These are phyloP conservation scores for Netelia fuscicornis DNA, from an alignment of 2,888 invertebrate species.

Conservation along the genomic window DNA sequence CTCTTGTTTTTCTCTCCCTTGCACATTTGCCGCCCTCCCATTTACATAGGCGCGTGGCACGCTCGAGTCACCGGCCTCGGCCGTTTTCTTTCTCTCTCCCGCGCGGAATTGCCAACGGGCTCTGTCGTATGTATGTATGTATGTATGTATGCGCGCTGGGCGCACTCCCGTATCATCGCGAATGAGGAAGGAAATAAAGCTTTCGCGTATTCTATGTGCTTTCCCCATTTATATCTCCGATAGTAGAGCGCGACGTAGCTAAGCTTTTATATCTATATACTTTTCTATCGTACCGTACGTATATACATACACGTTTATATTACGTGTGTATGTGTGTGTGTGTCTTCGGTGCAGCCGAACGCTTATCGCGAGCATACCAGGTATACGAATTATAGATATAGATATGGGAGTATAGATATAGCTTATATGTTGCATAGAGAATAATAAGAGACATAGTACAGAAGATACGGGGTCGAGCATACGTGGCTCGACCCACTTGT, in stretches of 20 bases:
- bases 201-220: not conserved
- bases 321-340: not conserved
- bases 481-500: constrained; percentile 81
- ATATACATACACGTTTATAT: not conserved
- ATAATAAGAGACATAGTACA: constrained; percentile 21
- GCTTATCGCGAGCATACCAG: constrained; percentile 9
- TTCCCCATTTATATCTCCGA: not conserved
- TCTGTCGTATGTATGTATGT: too few relatives aligned
- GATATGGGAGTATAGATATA: not conserved
- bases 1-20: constrained; percentile 17
- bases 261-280: not conserved
- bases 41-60: constrained; percentile 15
- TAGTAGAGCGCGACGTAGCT: not conserved
- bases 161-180: not conserved
- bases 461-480: constrained; percentile 68
- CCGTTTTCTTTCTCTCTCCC: constrained; percentile 11
- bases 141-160: not conserved
- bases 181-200: not conserved
- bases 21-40: constrained; percentile 27
- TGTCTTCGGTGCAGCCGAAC: not conserved
- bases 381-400: not conserved
- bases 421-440: constrained; percentile 21
- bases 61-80: not conserved
- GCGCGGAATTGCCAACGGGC: not conserved
- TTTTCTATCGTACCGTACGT: not conserved